A percentile compares a stretch with the other conserved stretches of the same genome.
These are phyloP conservation scores for Masnerella sp. DNA, from an alignment of 2,888 invertebrate species.

Conservation along the genomic window DNA sequence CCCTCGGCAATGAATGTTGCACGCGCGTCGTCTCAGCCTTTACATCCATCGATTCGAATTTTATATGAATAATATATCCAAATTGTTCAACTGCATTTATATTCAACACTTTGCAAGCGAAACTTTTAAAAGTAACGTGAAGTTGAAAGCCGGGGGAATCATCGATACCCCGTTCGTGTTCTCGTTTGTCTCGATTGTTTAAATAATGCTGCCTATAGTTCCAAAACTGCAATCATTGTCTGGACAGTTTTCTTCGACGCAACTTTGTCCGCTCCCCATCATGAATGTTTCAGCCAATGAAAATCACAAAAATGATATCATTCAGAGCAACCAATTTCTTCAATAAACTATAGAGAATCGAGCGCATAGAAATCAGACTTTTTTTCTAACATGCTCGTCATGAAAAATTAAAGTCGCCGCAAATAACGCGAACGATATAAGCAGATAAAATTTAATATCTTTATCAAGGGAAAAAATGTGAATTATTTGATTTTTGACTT, in stretches of 20 bases:
- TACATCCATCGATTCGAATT: conserved; percentile 34
- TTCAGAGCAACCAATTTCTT: too few relatives aligned
- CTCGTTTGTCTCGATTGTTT: conserved; percentile 19
- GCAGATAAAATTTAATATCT: too few relatives aligned
- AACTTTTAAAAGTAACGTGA: conserved; percentile 30
- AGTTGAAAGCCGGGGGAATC: conserved; percentile 30
- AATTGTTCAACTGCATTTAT: conserved; percentile 35
- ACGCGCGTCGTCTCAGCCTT: conserved; percentile 12
- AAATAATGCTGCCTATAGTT: conserved; percentile 33
- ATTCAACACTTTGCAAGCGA: conserved; percentile 39
- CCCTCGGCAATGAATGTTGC: too few relatives aligned
- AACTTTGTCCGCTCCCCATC: too few relatives aligned
- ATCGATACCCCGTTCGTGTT: conserved; percentile 19
- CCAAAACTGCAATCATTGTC: conserved; percentile 44
- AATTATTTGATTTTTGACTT: too few relatives aligned
- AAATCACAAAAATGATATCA: too few relatives aligned
- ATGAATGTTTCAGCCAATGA: conserved; percentile 34
- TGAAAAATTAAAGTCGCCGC: too few relatives aligned
- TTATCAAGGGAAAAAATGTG: too few relatives aligned
- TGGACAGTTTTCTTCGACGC: conserved; percentile 17
- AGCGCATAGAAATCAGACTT: too few relatives aligned
- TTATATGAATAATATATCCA: conserved; percentile 42
- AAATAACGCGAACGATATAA: too few relatives aligned
- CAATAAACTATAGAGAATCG: too few relatives aligned
- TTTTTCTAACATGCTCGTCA: too few relatives aligned